phyloP scores from a whole-genome alignment of 2,888 invertebrate genomes.

The Drosophila nr. perissopoda region DNA sequence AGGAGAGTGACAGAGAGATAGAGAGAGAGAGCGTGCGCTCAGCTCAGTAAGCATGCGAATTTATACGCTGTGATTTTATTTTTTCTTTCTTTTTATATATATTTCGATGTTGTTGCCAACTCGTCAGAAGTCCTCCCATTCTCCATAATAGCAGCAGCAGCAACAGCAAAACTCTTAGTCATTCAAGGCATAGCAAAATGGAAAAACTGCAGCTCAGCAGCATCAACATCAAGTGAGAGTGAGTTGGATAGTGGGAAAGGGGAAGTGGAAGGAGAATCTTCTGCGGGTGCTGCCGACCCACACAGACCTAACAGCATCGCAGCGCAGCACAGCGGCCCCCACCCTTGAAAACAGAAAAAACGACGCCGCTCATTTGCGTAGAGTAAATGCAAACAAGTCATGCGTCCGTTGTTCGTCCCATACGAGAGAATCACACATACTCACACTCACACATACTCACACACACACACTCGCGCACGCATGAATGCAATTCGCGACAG shows the following conservation, averaged over 20 bases:
- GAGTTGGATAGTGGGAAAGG: constrained; percentile 49
- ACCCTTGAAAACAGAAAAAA: constrained; percentile 59
- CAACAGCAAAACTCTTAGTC: constrained; percentile 62
- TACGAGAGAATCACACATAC: constrained; percentile 30
- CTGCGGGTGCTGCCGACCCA: constrained; percentile 15
- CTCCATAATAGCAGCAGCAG: constrained; percentile 47
- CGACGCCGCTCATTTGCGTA: constrained; percentile 76
- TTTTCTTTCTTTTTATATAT: background rate
- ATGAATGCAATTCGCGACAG: constrained; percentile 69
- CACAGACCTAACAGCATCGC: constrained; percentile 20
- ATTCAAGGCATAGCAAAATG: constrained; percentile 63
- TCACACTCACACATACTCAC: constrained; percentile 31
- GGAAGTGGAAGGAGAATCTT: constrained; percentile 11
- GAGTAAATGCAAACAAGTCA: constrained; percentile 76
- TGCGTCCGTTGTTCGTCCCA: constrained; percentile 55
- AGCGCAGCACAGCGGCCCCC: constrained; percentile 26
- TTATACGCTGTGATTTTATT: constrained; percentile 68
- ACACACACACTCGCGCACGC: constrained; percentile 53
- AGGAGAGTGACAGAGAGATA: constrained; percentile 22
- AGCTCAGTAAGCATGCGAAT: constrained; percentile 66
- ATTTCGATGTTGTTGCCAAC: constrained; percentile 73
- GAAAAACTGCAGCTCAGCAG: constrained; percentile 53
- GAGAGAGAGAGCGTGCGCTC: constrained; percentile 26
- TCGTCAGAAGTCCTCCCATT: constrained; percentile 54
- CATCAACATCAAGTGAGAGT: constrained; percentile 68